Percentiles rank a stretch among this genome's conserved stretches.
Conservation (phyloP, 2,113 vertebrate genomes). For the Mobula hypostoma region DNA sequence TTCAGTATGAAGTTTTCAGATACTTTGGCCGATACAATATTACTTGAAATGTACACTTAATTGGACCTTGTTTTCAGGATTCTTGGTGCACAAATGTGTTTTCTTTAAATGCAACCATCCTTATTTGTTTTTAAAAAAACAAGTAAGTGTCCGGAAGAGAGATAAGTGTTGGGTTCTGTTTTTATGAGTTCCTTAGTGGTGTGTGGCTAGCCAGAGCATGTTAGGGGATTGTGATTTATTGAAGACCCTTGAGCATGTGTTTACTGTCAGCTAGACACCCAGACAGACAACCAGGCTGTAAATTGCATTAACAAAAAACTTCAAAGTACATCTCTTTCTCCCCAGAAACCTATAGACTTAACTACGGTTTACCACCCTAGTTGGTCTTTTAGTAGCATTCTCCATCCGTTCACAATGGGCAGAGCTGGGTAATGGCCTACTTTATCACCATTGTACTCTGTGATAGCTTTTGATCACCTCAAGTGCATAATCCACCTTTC, state of each 20-base stretch:
- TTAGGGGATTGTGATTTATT: slow-evolving; percentile 48
- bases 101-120: background rate
- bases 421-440: background rate
- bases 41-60: background rate
- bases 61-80: background rate
- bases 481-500: background rate
- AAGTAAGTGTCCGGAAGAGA: slow-evolving; percentile 37
- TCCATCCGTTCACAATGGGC: slow-evolving; percentile 20
- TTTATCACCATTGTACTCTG: slow-evolving; percentile 8
- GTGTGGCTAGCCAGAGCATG: slow-evolving; percentile 41
- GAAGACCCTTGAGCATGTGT: slow-evolving; percentile 51
- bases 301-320: slow-evolving; percentile 40
- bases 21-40: background rate
- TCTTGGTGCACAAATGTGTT: background rate
- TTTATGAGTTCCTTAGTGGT: slow-evolving; percentile 43
- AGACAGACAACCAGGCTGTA: slow-evolving; percentile 48
- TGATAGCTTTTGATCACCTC: slow-evolving; percentile 5
- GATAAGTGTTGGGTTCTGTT: slow-evolving; percentile 14
- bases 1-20: background rate
- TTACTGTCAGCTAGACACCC: slow-evolving; percentile 56
- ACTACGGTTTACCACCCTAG: slow-evolving; percentile 45
- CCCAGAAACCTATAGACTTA: slow-evolving; percentile 40
- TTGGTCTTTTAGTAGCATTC: slow-evolving; percentile 40
- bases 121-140: background rate
- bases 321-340: slow-evolving; percentile 43